Conservation (phyloP, 2,113 vertebrate species). For the Rhinolophus ferrumequinum region DNA sequence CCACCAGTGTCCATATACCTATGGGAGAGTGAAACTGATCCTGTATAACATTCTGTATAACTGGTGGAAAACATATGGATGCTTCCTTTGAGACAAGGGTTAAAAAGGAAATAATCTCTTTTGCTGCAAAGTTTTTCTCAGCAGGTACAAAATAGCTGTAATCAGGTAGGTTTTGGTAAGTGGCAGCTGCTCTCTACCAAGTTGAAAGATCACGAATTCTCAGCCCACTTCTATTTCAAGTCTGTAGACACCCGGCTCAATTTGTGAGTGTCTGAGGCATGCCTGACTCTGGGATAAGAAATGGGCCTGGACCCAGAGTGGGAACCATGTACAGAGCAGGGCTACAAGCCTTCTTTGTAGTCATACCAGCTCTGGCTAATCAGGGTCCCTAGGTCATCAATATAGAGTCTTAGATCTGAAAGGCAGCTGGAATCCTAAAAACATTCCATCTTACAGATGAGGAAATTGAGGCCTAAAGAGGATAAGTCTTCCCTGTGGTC, state of each 20-base stretch:
- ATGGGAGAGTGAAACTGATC: neutral
- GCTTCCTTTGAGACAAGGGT: slow-evolving; percentile 63
- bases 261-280: slow-evolving; percentile 64
- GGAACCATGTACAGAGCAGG: neutral
- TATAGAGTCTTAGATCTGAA: neutral
- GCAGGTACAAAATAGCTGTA: slow-evolving; percentile 82
- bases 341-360: neutral
- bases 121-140: slow-evolving; percentile 77
- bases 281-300: slow-evolving; percentile 77
- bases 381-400: neutral
- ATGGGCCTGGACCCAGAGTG: slow-evolving; percentile 40
- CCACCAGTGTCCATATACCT: neutral
- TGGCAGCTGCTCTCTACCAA: slow-evolving; percentile 77
- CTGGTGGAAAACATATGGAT: neutral
- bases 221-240: slow-evolving; percentile 78
- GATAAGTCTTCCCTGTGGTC: neutral
- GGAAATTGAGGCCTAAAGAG: neutral
- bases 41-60: neutral
- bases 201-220: slow-evolving; percentile 82
- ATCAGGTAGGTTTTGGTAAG: slow-evolving; percentile 81
- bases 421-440: neutral
- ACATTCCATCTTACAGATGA: neutral
- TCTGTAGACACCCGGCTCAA: slow-evolving; percentile 22
- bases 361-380: neutral
- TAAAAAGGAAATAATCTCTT: slow-evolving; percentile 69